Percentiles rank a stretch among this genome's conserved stretches.
Conservation (phyloP, 2,797 vertebrate species). For the Mus caroli region DNA sequence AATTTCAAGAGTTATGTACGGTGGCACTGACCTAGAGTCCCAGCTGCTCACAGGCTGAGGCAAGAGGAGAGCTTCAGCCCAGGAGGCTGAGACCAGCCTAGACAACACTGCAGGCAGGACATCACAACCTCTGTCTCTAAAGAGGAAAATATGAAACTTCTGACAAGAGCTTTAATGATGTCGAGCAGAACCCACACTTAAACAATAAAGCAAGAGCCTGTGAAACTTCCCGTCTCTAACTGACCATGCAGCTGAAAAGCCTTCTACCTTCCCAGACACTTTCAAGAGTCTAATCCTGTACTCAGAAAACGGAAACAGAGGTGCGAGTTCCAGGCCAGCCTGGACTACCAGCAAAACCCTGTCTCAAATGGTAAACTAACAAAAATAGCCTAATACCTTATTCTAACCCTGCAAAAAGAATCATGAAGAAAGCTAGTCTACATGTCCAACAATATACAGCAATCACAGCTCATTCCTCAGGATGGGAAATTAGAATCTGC, state of each 20-base stretch:
- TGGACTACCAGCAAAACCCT: not conserved
- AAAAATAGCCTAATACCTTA: not conserved
- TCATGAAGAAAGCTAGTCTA: slow-evolving; percentile 52
- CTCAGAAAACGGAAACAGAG: not conserved
- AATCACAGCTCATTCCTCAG: not conserved
- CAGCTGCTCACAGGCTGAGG: not conserved
- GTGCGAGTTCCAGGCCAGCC: not conserved
- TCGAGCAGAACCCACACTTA: slow-evolving; percentile 14
- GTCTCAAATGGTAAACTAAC: slow-evolving; percentile 6
- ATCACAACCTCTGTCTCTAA: not conserved
- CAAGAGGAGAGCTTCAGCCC: not conserved
- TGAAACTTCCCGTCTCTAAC: not conserved
- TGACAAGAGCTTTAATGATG: slow-evolving; percentile 53
- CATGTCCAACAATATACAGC: slow-evolving; percentile 15
- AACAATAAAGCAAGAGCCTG: not conserved
- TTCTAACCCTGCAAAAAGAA: slow-evolving; percentile 45
- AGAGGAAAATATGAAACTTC: slow-evolving; percentile 5
- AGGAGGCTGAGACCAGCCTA: not conserved
- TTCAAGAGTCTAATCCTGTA: not conserved
- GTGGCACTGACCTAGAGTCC: not conserved
- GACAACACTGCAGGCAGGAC: not conserved
- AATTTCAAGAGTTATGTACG: slow-evolving; percentile 18
- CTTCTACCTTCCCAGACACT: not conserved
- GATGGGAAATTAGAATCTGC: not conserved
- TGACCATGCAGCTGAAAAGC: not conserved